phyloP scores from a whole-genome alignment of 2,113 vertebrate genomes.

The Cnemophilus loriae region DNA sequence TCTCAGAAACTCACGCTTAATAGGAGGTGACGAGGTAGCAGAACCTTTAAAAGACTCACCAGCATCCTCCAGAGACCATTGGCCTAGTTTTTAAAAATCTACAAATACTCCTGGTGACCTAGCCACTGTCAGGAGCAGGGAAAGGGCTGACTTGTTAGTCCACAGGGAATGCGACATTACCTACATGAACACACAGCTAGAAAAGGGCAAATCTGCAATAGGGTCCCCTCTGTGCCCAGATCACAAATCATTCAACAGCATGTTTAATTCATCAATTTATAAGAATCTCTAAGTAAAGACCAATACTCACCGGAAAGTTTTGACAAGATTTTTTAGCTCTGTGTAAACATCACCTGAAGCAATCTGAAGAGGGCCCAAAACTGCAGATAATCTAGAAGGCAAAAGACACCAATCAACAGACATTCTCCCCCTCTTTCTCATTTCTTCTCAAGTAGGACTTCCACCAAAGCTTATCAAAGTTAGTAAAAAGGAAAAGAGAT shows the following conservation, averaged over 20 bases:
- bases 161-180: background rate
- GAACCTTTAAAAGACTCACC: constrained; percentile 62
- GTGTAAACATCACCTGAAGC: constrained; percentile 79
- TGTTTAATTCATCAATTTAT: background rate
- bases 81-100: constrained; percentile 58
- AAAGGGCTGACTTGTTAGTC: constrained; percentile 13
- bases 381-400: constrained; percentile 77
- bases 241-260: background rate
- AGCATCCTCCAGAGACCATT: constrained; percentile 44
- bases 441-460: background rate
- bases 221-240: background rate
- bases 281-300: background rate
- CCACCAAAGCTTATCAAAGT: background rate
- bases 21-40: constrained; percentile 57
- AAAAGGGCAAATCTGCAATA: background rate
- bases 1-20: constrained; percentile 36
- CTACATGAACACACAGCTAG: constrained; percentile 1
- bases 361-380: constrained; percentile 82
- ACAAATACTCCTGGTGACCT: constrained; percentile 48
- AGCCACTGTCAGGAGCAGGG: constrained; percentile 17
- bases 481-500: background rate
- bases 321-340: constrained; percentile 86
- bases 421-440: background rate
- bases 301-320: constrained; percentile 86
- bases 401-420: background rate